Evolutionary conservation across 2,888 invertebrate genomes (phyloP).

Genomic region (Azorinus chamasolen): DNA sequence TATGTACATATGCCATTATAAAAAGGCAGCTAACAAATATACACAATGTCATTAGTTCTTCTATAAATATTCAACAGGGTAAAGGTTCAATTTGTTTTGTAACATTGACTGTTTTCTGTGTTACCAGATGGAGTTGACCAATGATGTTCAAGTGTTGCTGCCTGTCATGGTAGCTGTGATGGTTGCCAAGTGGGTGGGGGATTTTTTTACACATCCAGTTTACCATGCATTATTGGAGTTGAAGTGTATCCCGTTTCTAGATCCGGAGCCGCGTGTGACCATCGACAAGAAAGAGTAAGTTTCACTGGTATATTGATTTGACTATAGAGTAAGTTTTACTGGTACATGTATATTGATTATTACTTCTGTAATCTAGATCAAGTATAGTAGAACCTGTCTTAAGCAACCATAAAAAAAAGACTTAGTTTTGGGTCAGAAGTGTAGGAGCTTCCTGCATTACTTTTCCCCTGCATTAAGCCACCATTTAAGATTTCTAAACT

Average conservation of each 20-base stretch:
- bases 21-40: no score
- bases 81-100: no score
- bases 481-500: no score
- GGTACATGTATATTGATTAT: not conserved
- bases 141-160: slow-evolving; percentile 87
- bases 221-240: slow-evolving; percentile 87
- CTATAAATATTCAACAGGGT: no score
- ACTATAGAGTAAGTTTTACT: not conserved
- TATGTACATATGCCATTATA: no score
- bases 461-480: no score
- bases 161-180: slow-evolving; percentile 87
- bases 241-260: slow-evolving; percentile 87
- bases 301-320: no score
- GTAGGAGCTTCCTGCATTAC: no score
- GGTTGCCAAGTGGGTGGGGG: slow-evolving; percentile 87
- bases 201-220: slow-evolving; percentile 87
- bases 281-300: slow-evolving; percentile 69
- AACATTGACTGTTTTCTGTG: no score
- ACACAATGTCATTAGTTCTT: no score
- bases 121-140: slow-evolving; percentile 86
- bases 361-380: not conserved
- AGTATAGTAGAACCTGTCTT: no score
- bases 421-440: not conserved
- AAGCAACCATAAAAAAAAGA: no score
- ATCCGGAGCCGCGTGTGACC: slow-evolving; percentile 83